phyloP scores from a whole-genome alignment of 2,888 invertebrate species.

The Sphaerophoria taeniata region DNA sequence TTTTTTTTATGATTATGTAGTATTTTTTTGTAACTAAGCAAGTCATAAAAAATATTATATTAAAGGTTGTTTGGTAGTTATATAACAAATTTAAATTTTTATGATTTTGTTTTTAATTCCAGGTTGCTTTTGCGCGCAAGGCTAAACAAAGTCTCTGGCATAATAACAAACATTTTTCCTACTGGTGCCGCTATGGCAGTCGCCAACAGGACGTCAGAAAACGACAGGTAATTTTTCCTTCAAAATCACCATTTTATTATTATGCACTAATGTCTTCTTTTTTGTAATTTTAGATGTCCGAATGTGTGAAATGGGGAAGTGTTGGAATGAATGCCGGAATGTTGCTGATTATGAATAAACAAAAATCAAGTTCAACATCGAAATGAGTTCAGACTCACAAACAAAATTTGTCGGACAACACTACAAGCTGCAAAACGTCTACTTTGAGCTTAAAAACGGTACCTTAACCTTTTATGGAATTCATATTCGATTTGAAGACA shows the following conservation, averaged over 20 bases:
- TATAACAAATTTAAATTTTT: background rate
- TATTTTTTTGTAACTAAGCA: background rate
- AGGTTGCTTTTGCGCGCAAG: slow-evolving; percentile 82
- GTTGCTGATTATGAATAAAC: slow-evolving; percentile 85
- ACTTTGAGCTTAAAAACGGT: slow-evolving; percentile 26
- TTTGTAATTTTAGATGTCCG: slow-evolving; percentile 86
- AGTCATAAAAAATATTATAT: no score
- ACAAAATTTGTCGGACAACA: background rate
- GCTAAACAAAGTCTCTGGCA: slow-evolving; percentile 82
- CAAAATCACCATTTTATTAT: background rate
- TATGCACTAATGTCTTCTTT: background rate
- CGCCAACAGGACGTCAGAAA: slow-evolving; percentile 87
- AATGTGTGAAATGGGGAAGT: slow-evolving; percentile 88
- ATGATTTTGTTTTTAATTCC: slow-evolving; percentile 18
- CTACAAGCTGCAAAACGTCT: slow-evolving; percentile 5
- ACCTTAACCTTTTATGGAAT: slow-evolving; percentile 16
- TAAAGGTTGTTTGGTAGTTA: background rate
- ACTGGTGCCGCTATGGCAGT: slow-evolving; percentile 89
- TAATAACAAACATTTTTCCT: slow-evolving; percentile 86
- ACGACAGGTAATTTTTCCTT: slow-evolving; percentile 85
- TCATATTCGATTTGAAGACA: slow-evolving; percentile 7
- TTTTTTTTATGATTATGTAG: background rate
- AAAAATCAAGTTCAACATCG: slow-evolving; percentile 78
- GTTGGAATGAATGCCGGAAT: slow-evolving; percentile 89
- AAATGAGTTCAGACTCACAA: slow-evolving; percentile 72